These are phyloP conservation scores for Cerceris ruficornis DNA, from an alignment of 2,888 invertebrate genomes.

Conservation along the genomic window DNA sequence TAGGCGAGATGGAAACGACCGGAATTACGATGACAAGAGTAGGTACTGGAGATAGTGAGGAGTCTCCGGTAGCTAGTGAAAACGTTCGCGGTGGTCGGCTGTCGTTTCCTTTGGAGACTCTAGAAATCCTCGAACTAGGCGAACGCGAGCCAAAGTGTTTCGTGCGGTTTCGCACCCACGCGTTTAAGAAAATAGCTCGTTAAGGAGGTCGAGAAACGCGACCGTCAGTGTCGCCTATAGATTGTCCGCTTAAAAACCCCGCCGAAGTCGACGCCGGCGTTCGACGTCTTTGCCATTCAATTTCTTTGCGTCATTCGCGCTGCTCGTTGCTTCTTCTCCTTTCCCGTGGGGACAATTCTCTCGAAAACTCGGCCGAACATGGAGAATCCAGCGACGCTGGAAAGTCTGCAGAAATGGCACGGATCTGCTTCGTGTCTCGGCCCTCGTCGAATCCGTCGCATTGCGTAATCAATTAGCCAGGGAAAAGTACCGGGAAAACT, in stretches of 20 bases:
- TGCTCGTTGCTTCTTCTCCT: too few species aligned
- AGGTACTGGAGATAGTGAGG: conserved; percentile 14
- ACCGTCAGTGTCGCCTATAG: background rate
- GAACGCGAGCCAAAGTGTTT: background rate
- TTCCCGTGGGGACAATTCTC: too few species aligned
- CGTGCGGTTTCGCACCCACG: conserved; percentile 1
- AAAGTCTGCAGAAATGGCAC: background rate
- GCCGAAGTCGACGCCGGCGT: too few species aligned
- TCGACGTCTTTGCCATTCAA: too few species aligned
- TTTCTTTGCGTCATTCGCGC: too few species aligned
- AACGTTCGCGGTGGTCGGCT: background rate
- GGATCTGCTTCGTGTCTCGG: conserved; percentile 1
- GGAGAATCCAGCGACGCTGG: background rate
- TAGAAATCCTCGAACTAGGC: background rate
- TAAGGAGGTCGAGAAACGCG: conserved; percentile 25
- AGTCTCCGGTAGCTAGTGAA: background rate
- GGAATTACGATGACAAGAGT: conserved; percentile 28
- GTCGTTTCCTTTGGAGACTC: background rate
- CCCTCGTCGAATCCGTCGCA: conserved; percentile 12
- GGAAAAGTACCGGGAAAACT: conserved; percentile 3
- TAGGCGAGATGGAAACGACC: conserved; percentile 26
- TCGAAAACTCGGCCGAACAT: too few species aligned
- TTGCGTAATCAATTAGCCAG: conserved; percentile 10
- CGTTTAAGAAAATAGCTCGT: conserved; percentile 20
- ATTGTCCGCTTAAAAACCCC: too few species aligned